Conservation (phyloP, 2,797 vertebrate genomes). For the Calcarius lapponicus region DNA sequence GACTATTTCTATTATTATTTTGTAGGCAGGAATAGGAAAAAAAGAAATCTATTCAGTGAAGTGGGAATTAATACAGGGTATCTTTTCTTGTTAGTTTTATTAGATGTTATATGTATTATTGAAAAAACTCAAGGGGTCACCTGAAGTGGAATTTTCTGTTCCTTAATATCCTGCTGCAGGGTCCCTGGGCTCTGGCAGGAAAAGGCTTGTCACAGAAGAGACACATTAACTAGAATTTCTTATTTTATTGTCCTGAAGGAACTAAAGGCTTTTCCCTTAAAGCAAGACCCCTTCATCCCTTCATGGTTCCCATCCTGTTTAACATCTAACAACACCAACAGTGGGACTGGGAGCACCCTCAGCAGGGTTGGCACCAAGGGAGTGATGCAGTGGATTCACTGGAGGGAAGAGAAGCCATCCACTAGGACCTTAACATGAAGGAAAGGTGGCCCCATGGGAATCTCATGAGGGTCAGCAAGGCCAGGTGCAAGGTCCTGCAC, state of each 20-base stretch:
- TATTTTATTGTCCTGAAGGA: conserved; percentile 15
- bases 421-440: background rate
- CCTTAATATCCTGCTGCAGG: conserved; percentile 54
- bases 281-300: background rate
- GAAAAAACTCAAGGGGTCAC: conserved; percentile 41
- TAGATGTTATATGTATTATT: conserved; percentile 37
- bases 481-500: background rate
- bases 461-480: background rate
- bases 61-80: background rate
- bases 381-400: fast-evolving
- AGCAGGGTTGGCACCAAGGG: background rate
- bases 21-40: background rate
- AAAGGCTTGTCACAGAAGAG: conserved; percentile 6
- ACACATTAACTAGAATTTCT: background rate
- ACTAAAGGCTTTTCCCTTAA: background rate
- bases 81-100: conserved; percentile 35
- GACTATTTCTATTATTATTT: background rate
- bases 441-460: fast-evolving
- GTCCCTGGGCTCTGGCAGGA: conserved; percentile 10
- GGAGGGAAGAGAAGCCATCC: background rate
- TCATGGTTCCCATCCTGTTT: background rate
- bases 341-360: background rate
- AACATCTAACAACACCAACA: background rate
- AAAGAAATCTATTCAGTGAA: conserved; percentile 36
- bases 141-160: conserved; percentile 38